Conservation (phyloP, 2,113 vertebrate genomes). For the Antigone vipio region DNA sequence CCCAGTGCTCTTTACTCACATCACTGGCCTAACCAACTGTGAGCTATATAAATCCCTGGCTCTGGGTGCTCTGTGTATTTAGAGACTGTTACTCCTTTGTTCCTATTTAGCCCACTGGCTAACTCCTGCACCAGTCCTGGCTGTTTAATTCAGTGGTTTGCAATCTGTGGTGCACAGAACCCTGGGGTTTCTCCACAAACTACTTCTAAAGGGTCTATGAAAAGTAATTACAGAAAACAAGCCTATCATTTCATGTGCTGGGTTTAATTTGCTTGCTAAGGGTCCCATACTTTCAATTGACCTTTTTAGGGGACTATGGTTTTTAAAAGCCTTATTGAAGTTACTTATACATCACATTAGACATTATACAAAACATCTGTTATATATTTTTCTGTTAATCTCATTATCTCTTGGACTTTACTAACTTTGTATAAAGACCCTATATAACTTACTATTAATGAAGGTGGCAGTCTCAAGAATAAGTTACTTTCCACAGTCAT, state of each 20-base stretch:
- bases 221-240: conserved; percentile 62
- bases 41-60: conserved; percentile 11
- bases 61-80: background rate
- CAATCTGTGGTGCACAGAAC: conserved; percentile 22
- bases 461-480: background rate
- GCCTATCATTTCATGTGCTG: conserved; percentile 39
- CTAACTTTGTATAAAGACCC: background rate
- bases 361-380: conserved; percentile 23
- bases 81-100: conserved; percentile 55
- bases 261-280: conserved; percentile 48
- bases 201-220: conserved; percentile 49
- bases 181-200: conserved; percentile 54
- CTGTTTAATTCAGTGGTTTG: conserved; percentile 49
- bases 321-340: conserved; percentile 43
- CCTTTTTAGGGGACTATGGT: background rate
- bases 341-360: background rate
- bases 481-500: background rate
- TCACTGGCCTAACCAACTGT: background rate
- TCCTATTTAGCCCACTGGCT: conserved; percentile 44
- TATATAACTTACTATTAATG: background rate
- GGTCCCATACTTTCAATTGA: conserved; percentile 23
- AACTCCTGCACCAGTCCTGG: conserved; percentile 10
- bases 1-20: background rate
- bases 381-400: conserved; percentile 32
- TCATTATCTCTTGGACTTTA: conserved; percentile 39